Conservation (phyloP, 2,113 vertebrate species). For the Labeo rohita region DNA sequence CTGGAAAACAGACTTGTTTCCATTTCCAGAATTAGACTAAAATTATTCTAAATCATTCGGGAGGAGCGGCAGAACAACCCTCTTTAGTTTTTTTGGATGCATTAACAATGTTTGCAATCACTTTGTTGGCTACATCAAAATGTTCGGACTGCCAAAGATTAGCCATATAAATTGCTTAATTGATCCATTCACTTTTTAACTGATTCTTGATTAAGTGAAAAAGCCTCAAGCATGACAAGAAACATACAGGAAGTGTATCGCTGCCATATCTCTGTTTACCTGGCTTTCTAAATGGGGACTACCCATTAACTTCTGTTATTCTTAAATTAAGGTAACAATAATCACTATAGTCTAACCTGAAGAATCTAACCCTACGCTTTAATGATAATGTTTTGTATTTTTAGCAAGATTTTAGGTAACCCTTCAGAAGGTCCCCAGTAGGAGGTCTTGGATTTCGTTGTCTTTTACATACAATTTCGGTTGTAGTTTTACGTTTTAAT, state of each 20-base stretch:
- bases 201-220: conserved; percentile 69
- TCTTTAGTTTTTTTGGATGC: conserved; percentile 72
- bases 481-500: background rate
- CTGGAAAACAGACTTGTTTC: conserved; percentile 70
- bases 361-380: background rate
- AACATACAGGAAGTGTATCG: conserved; percentile 45
- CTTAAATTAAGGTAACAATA: background rate
- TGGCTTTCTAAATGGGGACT: background rate
- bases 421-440: background rate
- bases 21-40: conserved; percentile 75
- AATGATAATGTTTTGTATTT: background rate
- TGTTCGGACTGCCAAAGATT: conserved; percentile 70
- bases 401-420: background rate
- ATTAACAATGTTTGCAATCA: conserved; percentile 75
- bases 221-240: conserved; percentile 59
- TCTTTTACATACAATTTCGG: background rate
- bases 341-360: background rate
- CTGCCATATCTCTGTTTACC: conserved; percentile 9
- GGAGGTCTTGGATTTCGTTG: background rate
- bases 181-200: conserved; percentile 78
- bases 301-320: background rate
- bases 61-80: conserved; percentile 66
- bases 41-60: conserved; percentile 77
- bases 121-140: conserved; percentile 74
- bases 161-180: conserved; percentile 77